Conservation (phyloP, 1,140 invertebrate genomes). For the Battus philenor region DNA sequence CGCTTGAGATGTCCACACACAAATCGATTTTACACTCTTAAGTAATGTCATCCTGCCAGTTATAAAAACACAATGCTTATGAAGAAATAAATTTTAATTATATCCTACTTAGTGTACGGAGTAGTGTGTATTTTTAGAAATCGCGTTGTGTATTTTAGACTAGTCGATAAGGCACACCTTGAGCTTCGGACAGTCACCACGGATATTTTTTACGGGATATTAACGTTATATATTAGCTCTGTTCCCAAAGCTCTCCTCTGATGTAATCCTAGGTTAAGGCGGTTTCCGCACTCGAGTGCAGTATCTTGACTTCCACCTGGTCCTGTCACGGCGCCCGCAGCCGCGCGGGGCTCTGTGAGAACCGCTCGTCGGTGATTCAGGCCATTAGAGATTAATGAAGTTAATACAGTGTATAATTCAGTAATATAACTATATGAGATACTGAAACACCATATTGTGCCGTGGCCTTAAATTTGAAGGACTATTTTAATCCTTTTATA, state of each 20-base stretch:
- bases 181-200: conserved; percentile 71
- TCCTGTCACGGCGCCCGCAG: too few species aligned
- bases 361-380: conserved; percentile 48
- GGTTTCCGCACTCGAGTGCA: conserved; percentile 23
- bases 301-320: conserved; percentile 28
- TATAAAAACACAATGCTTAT: conserved; percentile 73
- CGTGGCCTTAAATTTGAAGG: conserved; percentile 73
- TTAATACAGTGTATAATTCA: conserved; percentile 53
- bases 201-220: conserved; percentile 61
- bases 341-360: not conserved
- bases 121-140: conserved; percentile 75
- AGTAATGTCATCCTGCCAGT: conserved; percentile 71
- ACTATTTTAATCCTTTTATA: conserved; percentile 67
- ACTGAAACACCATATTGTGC: conserved; percentile 74
- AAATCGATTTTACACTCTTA: conserved; percentile 71
- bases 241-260: conserved; percentile 45
- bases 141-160: conserved; percentile 72
- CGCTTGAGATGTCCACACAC: conserved; percentile 72
- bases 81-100: conserved; percentile 66
- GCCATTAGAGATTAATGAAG: conserved; percentile 51
- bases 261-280: conserved; percentile 44
- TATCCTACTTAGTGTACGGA: conserved; percentile 69
- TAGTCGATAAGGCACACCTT: conserved; percentile 67
- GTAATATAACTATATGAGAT: conserved; percentile 63
- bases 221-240: conserved; percentile 39